phyloP scores from a whole-genome alignment of 2,797 vertebrate genomes.

The Aplochiton taeniatus region DNA sequence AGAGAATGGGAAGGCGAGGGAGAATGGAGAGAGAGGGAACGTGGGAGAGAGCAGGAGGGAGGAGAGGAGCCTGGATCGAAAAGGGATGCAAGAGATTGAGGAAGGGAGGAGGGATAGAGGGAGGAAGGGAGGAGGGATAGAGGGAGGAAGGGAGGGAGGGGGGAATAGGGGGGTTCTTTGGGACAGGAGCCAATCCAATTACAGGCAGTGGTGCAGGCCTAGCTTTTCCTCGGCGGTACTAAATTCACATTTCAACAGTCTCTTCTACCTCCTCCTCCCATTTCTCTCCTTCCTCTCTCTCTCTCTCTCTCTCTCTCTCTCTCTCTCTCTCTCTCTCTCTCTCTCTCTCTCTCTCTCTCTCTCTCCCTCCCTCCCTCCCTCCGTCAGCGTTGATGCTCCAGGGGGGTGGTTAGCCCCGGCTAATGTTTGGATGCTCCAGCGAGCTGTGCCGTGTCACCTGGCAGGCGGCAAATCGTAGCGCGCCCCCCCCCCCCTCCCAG shows the following conservation, averaged over 20 bases:
- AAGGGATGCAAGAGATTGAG: not conserved
- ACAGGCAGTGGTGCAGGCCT: slow-evolving; percentile 77
- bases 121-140: slow-evolving; percentile 52
- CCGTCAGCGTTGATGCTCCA: too few relatives aligned
- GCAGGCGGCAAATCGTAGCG: slow-evolving; percentile 38
- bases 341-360: not conserved
- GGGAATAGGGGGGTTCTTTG: slow-evolving; percentile 58
- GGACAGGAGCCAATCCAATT: slow-evolving; percentile 87
- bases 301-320: slow-evolving; percentile 30
- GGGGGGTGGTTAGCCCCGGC: slow-evolving; percentile 15
- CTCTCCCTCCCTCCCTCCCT: slow-evolving; percentile 12
- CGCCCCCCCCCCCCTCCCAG: not conserved
- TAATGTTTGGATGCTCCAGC: not conserved
- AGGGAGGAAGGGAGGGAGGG: slow-evolving; percentile 38
- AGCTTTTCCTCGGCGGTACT: slow-evolving; percentile 70
- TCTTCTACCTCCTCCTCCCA: slow-evolving; percentile 50
- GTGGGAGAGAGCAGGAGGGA: slow-evolving; percentile 10
- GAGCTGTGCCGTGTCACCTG: slow-evolving; percentile 27
- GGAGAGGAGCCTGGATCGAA: too few relatives aligned
- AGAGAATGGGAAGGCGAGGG: slow-evolving; percentile 14
- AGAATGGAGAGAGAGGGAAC: slow-evolving; percentile 7
- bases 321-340: slow-evolving; percentile 30
- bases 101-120: slow-evolving; percentile 20
- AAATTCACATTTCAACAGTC: slow-evolving; percentile 77
- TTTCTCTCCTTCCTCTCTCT: slow-evolving; percentile 12